Percentiles rank a stretch among this genome's conserved stretches.
Evolutionary conservation across 2,113 vertebrate genomes (phyloP).

Genomic region (Microcebus tavaratra): DNA sequence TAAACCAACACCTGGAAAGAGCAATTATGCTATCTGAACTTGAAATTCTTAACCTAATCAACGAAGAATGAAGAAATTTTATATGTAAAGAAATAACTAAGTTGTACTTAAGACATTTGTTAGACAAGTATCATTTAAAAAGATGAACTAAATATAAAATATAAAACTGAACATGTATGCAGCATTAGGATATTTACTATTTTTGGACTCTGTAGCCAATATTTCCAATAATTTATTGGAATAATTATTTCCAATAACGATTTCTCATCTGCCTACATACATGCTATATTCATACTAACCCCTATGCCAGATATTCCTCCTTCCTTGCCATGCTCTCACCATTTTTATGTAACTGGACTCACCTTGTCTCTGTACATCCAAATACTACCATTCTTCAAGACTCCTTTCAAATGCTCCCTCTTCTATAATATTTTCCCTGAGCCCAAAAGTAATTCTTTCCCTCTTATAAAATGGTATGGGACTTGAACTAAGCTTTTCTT

Average conservation of each 20-base stretch:
- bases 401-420: not conserved
- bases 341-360: not conserved
- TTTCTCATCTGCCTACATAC: not conserved
- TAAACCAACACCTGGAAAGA: not conserved
- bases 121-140: not conserved
- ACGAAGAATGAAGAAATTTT: not conserved
- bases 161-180: not conserved
- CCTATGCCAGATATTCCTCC: not conserved
- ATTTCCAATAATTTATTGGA: not conserved
- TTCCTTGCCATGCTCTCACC: not conserved
- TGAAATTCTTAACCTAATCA: slow-evolving; percentile 6
- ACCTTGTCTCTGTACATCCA: not conserved
- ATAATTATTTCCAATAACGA: not conserved
- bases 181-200: not conserved
- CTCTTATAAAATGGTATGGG: not conserved
- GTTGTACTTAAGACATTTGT: slow-evolving; percentile 5
- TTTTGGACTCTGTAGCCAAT: not conserved
- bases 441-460: not conserved
- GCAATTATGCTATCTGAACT: not conserved
- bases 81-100: not conserved
- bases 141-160: not conserved
- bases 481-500: not conserved
- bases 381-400: not conserved
- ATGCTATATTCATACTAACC: not conserved
- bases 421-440: not conserved